Percentiles rank a stretch among this genome's conserved stretches.
These are phyloP conservation scores for Nothocercus julius DNA, from an alignment of 2,113 vertebrate species.

Conservation along the genomic window DNA sequence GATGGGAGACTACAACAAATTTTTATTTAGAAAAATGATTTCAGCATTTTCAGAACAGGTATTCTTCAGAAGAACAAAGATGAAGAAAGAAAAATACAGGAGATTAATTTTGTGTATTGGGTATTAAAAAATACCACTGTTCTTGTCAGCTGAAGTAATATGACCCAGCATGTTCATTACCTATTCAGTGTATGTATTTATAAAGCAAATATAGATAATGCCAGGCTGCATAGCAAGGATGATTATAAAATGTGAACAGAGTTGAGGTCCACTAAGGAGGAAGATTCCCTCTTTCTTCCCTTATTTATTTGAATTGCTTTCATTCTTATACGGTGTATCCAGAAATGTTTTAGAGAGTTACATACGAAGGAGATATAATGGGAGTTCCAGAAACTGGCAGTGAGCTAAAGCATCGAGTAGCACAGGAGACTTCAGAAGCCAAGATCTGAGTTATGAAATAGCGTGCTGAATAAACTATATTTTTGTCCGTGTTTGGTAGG, in stretches of 20 bases:
- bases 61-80: neutral
- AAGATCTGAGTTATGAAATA: neutral
- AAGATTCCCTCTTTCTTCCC: neutral
- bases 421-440: neutral
- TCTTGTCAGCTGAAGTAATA: accelerated
- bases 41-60: neutral
- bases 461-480: neutral
- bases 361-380: neutral
- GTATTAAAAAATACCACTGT: neutral
- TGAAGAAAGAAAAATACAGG: neutral
- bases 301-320: neutral
- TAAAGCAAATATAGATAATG: neutral
- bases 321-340: neutral
- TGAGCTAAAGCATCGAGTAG: accelerated
- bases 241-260: neutral
- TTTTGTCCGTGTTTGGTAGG: neutral
- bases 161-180: neutral
- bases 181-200: neutral
- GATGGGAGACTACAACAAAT: neutral
- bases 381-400: neutral
- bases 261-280: neutral
- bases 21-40: neutral
- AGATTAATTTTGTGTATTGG: no score
- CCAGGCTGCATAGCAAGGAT: neutral
- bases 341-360: neutral